A percentile compares a stretch with the other conserved stretches of the same genome.
These are phyloP conservation scores for Cryptoblepharus egeriae DNA, from an alignment of 2,797 vertebrate species.

Conservation along the genomic window DNA sequence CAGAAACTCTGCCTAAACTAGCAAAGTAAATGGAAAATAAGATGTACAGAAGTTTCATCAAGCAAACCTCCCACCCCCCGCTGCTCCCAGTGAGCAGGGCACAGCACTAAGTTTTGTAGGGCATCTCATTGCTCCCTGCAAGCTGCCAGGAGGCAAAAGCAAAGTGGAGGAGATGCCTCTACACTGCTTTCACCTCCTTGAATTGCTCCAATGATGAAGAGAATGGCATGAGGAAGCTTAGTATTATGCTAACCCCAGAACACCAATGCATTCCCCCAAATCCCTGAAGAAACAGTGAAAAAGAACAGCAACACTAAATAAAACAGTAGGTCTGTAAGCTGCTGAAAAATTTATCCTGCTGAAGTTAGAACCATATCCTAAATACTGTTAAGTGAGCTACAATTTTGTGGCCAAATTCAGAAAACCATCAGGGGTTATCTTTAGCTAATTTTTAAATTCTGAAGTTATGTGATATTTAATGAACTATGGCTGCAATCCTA, in stretches of 20 bases:
- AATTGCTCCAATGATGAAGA: too few species aligned
- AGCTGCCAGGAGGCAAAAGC: too few species aligned
- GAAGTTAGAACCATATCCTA: neutral
- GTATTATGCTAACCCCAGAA: too few species aligned
- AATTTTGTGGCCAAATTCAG: neutral
- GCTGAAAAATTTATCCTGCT: neutral
- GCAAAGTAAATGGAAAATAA: neutral
- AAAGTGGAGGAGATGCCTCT: too few species aligned
- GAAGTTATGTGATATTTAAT: neutral
- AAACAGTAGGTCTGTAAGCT: neutral
- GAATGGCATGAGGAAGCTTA: too few species aligned
- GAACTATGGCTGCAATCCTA: too few species aligned
- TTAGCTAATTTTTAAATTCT: neutral
- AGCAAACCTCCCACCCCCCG: too few species aligned
- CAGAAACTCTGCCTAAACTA: slow-evolving; percentile 15
- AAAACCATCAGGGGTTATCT: neutral
- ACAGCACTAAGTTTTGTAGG: too few species aligned
- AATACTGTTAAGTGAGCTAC: neutral
- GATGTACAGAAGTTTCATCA: neutral
- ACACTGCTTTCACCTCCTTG: too few species aligned
- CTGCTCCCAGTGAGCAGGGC: too few species aligned
- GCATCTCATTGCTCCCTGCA: too few species aligned
- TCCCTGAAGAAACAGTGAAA: fast-evolving
- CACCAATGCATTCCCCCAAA: neutral
- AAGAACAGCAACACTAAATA: neutral